Percentiles rank a stretch among this genome's conserved stretches.
Evolutionary conservation across 2,797 vertebrate species (phyloP).

Genomic region (Lacerta agilis): DNA sequence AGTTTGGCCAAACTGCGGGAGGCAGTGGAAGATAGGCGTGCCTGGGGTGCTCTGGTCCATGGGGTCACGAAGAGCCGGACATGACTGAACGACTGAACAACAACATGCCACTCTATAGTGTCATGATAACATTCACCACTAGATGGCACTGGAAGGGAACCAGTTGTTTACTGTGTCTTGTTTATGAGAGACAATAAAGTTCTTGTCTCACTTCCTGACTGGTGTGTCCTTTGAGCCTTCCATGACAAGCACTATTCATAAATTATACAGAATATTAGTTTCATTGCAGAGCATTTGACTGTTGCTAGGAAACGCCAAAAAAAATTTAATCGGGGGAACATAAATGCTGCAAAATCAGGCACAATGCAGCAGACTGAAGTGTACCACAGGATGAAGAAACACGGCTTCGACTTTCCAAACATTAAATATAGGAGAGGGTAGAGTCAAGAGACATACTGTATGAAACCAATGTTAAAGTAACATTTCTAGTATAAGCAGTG

Average conservation of each 20-base stretch:
- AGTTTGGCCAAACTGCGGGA: too few species aligned
- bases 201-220: too few species aligned
- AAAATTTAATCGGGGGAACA: conserved; percentile 73
- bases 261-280: conserved; percentile 50
- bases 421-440: neutral
- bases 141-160: neutral
- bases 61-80: too few species aligned
- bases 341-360: conserved; percentile 71
- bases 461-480: neutral
- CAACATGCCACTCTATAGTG: neutral
- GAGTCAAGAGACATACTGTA: neutral
- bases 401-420: conserved; percentile 50
- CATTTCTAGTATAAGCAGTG: neutral
- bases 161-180: neutral
- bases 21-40: too few species aligned
- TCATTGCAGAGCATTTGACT: conserved; percentile 49
- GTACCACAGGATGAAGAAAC: conserved; percentile 49
- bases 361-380: conserved; percentile 59
- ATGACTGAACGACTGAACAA: too few species aligned
- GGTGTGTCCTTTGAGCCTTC: too few species aligned
- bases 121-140: neutral
- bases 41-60: neutral
- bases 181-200: too few species aligned
- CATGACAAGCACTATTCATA: conserved; percentile 6
- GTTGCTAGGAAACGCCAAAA: conserved; percentile 78